phyloP scores from a whole-genome alignment of 2,113 vertebrate species.

The Myotis davidii region DNA sequence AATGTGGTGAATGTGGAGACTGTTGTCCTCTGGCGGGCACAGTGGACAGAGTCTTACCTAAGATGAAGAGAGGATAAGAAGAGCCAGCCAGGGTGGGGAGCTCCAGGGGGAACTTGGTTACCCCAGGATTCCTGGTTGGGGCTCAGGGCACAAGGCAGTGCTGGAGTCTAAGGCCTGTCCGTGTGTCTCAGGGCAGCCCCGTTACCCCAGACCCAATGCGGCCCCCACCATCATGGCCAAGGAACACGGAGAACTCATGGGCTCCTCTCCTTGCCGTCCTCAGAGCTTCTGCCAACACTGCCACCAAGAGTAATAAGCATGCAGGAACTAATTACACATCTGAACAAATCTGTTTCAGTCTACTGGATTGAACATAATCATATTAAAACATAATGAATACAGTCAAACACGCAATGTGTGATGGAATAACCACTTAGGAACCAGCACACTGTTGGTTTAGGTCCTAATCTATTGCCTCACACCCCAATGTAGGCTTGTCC shows the following conservation, averaged over 20 bases:
- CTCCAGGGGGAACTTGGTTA: background rate
- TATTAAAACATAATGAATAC: constrained; percentile 78
- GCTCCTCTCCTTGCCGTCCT: background rate
- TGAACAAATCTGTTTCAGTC: constrained; percentile 68
- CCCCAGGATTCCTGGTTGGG: accelerated
- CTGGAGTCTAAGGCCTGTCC: background rate
- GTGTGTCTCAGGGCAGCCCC: background rate
- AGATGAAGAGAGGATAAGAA: background rate
- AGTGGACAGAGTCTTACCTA: background rate
- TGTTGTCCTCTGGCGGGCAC: background rate
- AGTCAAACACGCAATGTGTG: constrained; percentile 49
- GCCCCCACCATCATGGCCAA: background rate
- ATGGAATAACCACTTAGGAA: constrained; percentile 26
- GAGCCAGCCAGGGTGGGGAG: background rate
- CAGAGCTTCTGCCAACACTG: constrained; percentile 43
- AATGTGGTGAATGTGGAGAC: background rate
- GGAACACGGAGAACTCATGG: background rate
- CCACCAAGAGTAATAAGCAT: constrained; percentile 53
- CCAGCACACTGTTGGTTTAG: background rate
- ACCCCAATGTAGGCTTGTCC: background rate
- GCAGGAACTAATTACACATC: constrained; percentile 68
- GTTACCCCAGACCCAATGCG: background rate
- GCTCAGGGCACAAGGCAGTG: background rate
- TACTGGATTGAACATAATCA: constrained; percentile 67
- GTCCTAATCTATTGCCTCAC: background rate